phyloP scores from a whole-genome alignment of 2,888 invertebrate species.

The Diaphora mendica region DNA sequence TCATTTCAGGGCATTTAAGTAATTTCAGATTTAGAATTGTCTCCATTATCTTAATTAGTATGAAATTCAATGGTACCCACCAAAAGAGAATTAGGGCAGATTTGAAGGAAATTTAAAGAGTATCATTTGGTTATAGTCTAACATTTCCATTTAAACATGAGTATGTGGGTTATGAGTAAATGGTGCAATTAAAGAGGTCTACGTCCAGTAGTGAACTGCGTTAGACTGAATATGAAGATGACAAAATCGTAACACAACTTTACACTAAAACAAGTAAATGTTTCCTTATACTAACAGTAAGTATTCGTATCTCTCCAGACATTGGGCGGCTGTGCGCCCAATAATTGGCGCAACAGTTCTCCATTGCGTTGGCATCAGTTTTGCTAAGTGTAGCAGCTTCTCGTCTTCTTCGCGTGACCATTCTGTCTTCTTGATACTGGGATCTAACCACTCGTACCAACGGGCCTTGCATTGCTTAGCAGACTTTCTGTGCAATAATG shows the following conservation, averaged over 20 bases:
- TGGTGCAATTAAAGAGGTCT: too few species aligned
- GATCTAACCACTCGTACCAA: conserved; percentile 99
- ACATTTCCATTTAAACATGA: not conserved
- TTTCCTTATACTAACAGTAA: conserved; percentile 89
- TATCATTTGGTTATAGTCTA: not conserved
- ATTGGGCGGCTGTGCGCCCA: conserved; percentile 99
- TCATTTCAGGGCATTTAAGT: too few species aligned
- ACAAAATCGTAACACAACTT: not conserved
- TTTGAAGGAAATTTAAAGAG: not conserved
- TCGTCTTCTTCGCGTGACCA: conserved; percentile 99
- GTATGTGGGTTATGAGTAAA: too few species aligned
- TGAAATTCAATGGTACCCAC: not conserved
- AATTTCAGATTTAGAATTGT: too few species aligned
- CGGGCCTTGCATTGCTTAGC: conserved; percentile 99
- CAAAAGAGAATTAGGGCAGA: not conserved
- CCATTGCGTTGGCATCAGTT: conserved; percentile 99
- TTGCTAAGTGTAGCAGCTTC: conserved; percentile 98
- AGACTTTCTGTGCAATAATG: conserved; percentile 98
- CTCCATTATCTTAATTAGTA: too few species aligned
- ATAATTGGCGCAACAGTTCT: conserved; percentile 99
- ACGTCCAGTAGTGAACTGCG: too few species aligned
- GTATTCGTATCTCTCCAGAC: conserved; percentile 98
- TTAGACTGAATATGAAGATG: too few species aligned
- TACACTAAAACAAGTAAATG: not conserved
- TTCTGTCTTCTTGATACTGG: conserved; percentile 99